A percentile compares a stretch with the other conserved stretches of the same genome.
Conservation (phyloP, 92 coral and sea anemone genomes). For the Porites rus region DNA sequence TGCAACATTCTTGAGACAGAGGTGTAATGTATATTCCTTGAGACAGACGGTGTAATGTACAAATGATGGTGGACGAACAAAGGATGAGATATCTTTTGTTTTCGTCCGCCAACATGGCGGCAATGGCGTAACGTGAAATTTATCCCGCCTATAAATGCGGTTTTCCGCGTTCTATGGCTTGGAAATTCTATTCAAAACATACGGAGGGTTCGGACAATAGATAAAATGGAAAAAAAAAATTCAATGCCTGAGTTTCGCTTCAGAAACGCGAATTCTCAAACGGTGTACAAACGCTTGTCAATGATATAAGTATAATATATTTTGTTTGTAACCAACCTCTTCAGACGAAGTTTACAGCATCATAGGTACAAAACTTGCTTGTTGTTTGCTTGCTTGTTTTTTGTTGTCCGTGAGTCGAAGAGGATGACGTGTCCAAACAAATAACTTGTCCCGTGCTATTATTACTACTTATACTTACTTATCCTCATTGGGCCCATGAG, state of each 20-base stretch:
- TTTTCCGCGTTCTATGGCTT: neutral
- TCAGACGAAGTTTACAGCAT: too few relatives aligned
- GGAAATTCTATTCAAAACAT: neutral
- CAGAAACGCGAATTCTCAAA: neutral
- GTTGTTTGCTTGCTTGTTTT: conserved; percentile 1
- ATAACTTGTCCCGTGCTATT: neutral
- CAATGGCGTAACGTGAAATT: neutral
- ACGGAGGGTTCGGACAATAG: conserved; percentile 5
- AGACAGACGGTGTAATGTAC: neutral
- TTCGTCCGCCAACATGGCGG: too few relatives aligned
- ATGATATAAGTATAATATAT: neutral
- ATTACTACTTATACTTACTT: conserved; percentile 1
- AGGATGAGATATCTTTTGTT: too few relatives aligned
- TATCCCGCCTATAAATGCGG: conserved; percentile 2
- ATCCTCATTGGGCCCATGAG: conserved; percentile 15
- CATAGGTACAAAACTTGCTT: neutral
- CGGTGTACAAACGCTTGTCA: neutral
- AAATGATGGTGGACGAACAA: too few relatives aligned
- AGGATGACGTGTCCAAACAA: conserved; percentile 4
- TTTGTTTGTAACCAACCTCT: too few relatives aligned
- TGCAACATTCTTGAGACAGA: conserved; percentile 1
- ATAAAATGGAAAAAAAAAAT: neutral
- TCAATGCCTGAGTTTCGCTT: neutral
- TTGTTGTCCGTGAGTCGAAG: neutral
- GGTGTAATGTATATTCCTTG: conserved; percentile 3